Evolutionary conservation across 2,113 vertebrate genomes (phyloP), one percentile per base, ranked within the genome.

Genomic region (Gobiocypris rarus): DNA sequence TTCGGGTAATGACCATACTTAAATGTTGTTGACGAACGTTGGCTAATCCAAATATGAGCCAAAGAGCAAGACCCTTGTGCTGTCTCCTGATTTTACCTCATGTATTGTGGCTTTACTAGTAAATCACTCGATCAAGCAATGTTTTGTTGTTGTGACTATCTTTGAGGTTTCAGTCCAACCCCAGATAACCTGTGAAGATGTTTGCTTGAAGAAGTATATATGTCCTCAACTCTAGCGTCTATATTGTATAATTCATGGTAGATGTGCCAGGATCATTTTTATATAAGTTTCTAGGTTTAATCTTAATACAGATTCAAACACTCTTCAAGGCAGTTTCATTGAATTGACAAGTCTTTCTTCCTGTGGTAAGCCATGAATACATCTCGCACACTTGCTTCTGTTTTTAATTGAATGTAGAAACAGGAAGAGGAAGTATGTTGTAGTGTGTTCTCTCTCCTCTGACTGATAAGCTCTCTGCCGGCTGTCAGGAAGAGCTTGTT

Each of bases 341-440:
- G 26, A 80, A 67, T 52, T 80, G 59, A 65, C 77, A 19, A 38
- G 38, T 43, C 5, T 31, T 14, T 80, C 78, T 67, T 80, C 43
- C 78, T 80, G 78, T 80, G 76, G 75, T 43, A 22, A 73, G 17
- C 75, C 28, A 54, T 59, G 43, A 52, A 84, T 73, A 84, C 41
- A 61, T 73, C 65, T 71, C 41, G 4, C 38, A 9, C 50, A 31
- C 61, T 84, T 65, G 63, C 19, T 78, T 78, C 83, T 78, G 61
- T 84, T 84, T 59, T 78, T 70, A 84, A 78, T 31, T 45, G 54
- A 48, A 58, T 13, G 26, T 31, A 75, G 71, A 83, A 83, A 80
- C 75, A 84, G 83, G 83, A 84, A 84, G 65, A 80, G 83, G 83
- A 84, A 84, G 83, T 80, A 13, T 65, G 15, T 83, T 58, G 22